Base-by-base conservation (phyloP, 2,888 invertebrate species). In the Hololepta plana region DNA sequence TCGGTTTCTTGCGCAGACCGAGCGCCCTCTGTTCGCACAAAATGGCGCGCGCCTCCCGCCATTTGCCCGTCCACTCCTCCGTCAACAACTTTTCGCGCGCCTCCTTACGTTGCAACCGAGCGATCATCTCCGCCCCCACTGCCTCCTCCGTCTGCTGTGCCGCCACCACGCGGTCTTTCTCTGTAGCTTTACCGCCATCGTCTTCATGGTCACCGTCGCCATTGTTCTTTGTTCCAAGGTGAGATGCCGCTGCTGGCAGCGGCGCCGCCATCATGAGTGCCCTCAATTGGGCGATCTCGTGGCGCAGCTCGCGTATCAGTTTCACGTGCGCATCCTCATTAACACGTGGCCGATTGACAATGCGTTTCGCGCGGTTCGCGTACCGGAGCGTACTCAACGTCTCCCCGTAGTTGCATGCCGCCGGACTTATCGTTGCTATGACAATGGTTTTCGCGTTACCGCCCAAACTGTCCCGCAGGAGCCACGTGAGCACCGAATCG, bases 1-100 rank as follows among this genome's bases (percentile, higher is more conserved):
- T n/a, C n/a, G n/a, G n/a, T n/a, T n/a, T 79, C 55, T 87, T 88
- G 20, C 88, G 60, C 29, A 90, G 56, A 0, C 85, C 88, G 13
- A 87, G 57, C 3, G 85, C 81, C 46, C 79, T 74, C 53, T 88
- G 85, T 46, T 90, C 88, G 46, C 84, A 74, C 16, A 85, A 55
- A 39, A 87, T 87, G 39, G 76, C 75, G 47, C 87, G 85, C 1
- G 87, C 84, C 46, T 82, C 82, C 25, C 81, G 66, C 90, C 90
- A 90, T 49, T 88, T 88, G 48, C 87, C 84, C 7, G 82, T 75
- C 88, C 88, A 90, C 46, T 84, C 81, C 54, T 87, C 85, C 0
- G 87, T 88, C 31, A 90, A 41, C 23, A 72, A 80, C 52, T 75
- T 85, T 57, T 85, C 85, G 46, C 84, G 79, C 0, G 85, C 87